Base-by-base conservation (phyloP, 53 echinoderm and acorn worm genomes). In the Zoroaster sp. region DNA sequence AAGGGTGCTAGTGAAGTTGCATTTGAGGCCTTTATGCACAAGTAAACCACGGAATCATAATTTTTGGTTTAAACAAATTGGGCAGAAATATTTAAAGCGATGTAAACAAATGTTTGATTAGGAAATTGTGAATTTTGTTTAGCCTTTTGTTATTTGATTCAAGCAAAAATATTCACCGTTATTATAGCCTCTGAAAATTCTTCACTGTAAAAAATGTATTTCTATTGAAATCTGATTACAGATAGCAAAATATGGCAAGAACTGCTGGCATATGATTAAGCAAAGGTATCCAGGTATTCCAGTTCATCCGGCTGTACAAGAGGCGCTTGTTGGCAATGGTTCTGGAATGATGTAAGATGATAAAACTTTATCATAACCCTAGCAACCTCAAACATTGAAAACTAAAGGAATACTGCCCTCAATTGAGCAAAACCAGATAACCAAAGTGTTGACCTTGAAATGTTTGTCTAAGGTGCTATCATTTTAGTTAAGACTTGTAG, bases 271-370 rank as follows among this genome's bases (percentile, higher is more conserved):
- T 45, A 33, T 89, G 0, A 63, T 97, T 30, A 75, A 80, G 45
- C 47, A 86, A 53, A 70, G 89, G 78, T 97, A 89, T 37, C 92
- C 88, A 10, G 81, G 78, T 72, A 41, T 95, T 21, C 74, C 74
- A 73, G 69, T 95, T 23, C 68, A 83, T 4, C 91, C 88, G 28
- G 66, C 83, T 5, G 72, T 92, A 25, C 94, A 97, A 40, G 97
- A 97, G 70, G 70, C 8, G 88, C 79, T 39, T 12, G 66, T 94
- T 42, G 97, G 97, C 23, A 92, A 90, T 74, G 95, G 95, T 4
- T 85, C 86, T 67, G 97, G 97, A 20, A 95, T 97, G 31, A 89
- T 94, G 97, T 97, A 82, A 92, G 97, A 89, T 42, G 6, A 40
- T 33, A 2, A 14, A 4, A 3, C 14, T 47, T 51, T 49, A 32